Evolutionary conservation across 2,888 invertebrate species (phyloP), one percentile per base, ranked within the genome.

Genomic region (Melipona beecheii): DNA sequence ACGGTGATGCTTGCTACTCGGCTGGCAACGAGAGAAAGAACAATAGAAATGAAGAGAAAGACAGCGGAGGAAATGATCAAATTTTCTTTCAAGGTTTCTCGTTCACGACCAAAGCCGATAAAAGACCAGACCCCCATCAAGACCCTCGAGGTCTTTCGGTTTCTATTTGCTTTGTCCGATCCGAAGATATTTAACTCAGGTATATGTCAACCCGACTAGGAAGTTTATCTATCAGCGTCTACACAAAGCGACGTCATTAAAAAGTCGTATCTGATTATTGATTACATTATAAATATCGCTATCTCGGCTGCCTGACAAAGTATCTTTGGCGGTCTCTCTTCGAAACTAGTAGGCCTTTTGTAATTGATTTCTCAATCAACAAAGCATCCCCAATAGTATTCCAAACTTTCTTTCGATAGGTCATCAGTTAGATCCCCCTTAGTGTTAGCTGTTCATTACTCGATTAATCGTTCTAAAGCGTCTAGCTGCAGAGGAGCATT

Each of bases 321-420:
- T 27, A 24, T 43, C 43, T 43, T 43, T 43, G 43, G 43, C 43
- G 43, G 17, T 21, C 11, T 21, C 43, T 64, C 13, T 64, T 65
- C 3, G 19, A n/a, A 52, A 52, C 24, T 43, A 43, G 5, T 54
- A 11, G 6, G 2, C 49, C 68, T 31, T 21, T n/a, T 50, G 68
- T 64, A 68, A 68, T 75, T 75, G 68, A 75, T 65, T 52, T 74
- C 43, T 43, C 52, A 27, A 68, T 24, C 43, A 24, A 31, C 21
- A 21, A 21, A 21, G 69, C 31, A 69, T n/a, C n/a, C 21, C 31
- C 21, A 21, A 31, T 56, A 49, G 19, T 75, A 27, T 56, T 21
- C 24, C 24, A 49, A 15, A 43, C 24, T 70, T 50, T 58, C 36
- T 21, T 24, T 65, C 56, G 36, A 64, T 62, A 76, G 76, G 62